Evolutionary conservation across 2,888 invertebrate species (phyloP).

Genomic region (Heliconius aoede): DNA sequence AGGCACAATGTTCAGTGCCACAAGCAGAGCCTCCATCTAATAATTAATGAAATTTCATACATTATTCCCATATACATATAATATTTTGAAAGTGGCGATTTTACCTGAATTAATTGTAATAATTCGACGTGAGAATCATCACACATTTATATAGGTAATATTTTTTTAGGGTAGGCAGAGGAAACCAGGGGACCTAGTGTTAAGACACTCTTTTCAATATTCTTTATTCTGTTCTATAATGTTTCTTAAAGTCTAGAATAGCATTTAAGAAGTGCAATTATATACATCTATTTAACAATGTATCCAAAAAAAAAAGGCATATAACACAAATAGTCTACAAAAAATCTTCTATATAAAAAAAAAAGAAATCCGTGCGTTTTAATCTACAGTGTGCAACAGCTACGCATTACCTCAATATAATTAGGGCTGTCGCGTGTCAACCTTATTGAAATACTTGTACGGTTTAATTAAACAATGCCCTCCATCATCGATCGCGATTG

Average conservation of each 20-base stretch:
- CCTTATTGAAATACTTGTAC: conserved; percentile 50
- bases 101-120: conserved; percentile 62
- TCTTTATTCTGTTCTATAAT: too few species aligned
- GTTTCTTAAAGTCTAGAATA: background rate
- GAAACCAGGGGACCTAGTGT: too few species aligned
- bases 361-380: background rate
- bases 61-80: conserved; percentile 51
- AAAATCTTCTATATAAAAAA: background rate
- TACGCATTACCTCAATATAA: conserved; percentile 44
- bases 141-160: background rate
- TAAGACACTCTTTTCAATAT: too few species aligned
- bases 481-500: conserved; percentile 47
- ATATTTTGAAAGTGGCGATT: conserved; percentile 59
- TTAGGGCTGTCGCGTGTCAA: conserved; percentile 58
- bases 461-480: conserved; percentile 51
- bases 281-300: background rate
- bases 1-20: conserved; percentile 33
- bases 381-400: conserved; percentile 14
- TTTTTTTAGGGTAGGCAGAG: background rate
- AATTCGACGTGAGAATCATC: conserved; percentile 44
- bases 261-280: too few species aligned
- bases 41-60: conserved; percentile 54
- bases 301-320: background rate
- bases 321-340: conserved; percentile 28
- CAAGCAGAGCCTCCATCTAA: conserved; percentile 46